Percentiles rank a stretch among this genome's conserved stretches.
These are phyloP conservation scores for Protonemura montana DNA, from an alignment of 2,888 invertebrate species.

Conservation along the genomic window DNA sequence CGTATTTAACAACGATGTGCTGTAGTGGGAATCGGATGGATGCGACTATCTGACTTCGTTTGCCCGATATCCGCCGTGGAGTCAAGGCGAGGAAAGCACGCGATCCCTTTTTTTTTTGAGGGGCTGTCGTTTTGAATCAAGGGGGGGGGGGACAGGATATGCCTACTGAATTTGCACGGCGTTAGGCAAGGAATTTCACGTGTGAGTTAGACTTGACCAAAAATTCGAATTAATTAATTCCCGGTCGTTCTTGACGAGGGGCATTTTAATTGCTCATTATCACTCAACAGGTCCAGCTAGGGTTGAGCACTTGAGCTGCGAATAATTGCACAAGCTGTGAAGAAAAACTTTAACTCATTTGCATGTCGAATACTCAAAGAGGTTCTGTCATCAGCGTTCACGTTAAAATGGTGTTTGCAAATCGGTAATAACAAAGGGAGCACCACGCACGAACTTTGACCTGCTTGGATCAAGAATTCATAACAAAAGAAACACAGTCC, in stretches of 20 bases:
- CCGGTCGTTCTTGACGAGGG: not conserved
- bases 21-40: not conserved
- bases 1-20: not conserved
- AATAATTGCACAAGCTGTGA: not conserved
- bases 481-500: not conserved
- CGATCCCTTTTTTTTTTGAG: not conserved
- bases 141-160: not conserved
- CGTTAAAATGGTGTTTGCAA: not conserved
- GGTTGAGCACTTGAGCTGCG: not conserved
- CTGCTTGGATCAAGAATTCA: not conserved
- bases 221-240: not conserved
- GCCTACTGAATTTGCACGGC: too few species aligned
- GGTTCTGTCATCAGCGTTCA: not conserved
- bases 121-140: not conserved
- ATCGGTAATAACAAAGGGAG: not conserved
- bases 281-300: not conserved
- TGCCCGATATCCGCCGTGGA: not conserved
- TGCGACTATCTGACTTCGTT: not conserved
- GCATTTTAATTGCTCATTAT: not conserved
- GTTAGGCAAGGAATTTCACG: not conserved
- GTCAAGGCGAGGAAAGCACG: not conserved
- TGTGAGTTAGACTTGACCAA: not conserved
- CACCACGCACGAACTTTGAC: not conserved
- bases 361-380: not conserved
- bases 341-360: not conserved